Evolutionary conservation across 2,797 vertebrate genomes (phyloP), one percentile per base, ranked within the genome.

Genomic region (Protosalanx chinensis): DNA sequence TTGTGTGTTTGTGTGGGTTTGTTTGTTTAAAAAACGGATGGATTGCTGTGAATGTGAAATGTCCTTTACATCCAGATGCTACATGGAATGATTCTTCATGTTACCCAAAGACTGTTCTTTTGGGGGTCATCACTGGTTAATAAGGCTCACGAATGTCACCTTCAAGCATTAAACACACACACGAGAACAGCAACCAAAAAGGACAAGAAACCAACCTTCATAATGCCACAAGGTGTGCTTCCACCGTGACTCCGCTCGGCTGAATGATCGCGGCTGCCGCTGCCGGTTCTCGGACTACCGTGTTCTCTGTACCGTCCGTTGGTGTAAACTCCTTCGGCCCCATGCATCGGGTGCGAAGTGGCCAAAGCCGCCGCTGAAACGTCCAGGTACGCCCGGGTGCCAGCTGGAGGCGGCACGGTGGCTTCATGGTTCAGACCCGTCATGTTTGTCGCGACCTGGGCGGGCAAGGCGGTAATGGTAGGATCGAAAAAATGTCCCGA

Each of bases 151-250:
- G 41, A 8, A 46, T 46, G 41, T 8, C 41, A 46, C 41, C 0
- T 46, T 46, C 10, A 46, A 46, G 10, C 41, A 41, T 41, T 41
- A 27, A 27, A 27, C 12, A 41, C 37, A 41, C 35, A 37, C 8
- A 46, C 15, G 51, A 7, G 51, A 56, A 16, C 16, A 56, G 23
- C 32, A 59, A 5, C 51, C 27, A 56, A 37, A 37, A 35, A 63
- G 20, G 23, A 23, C 32, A n/a, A 37, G 13, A 51, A 66, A 89
- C 91, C 81, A 79, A 94, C 93, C 92, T 94, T 94, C 93, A 94
- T 94, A 81, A 94, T 94, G 84, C 93, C 90, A 87, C 93, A 93
- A 77, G 92, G 93, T 85, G 88, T 68, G 89, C 77, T 90, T 73
- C 85, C 81, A 68, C 82, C 87, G 30, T 83, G 90, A 71, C 74